These are phyloP conservation scores for Athalia cordata DNA, from an alignment of 2,888 invertebrate genomes.

Conservation along the genomic window DNA sequence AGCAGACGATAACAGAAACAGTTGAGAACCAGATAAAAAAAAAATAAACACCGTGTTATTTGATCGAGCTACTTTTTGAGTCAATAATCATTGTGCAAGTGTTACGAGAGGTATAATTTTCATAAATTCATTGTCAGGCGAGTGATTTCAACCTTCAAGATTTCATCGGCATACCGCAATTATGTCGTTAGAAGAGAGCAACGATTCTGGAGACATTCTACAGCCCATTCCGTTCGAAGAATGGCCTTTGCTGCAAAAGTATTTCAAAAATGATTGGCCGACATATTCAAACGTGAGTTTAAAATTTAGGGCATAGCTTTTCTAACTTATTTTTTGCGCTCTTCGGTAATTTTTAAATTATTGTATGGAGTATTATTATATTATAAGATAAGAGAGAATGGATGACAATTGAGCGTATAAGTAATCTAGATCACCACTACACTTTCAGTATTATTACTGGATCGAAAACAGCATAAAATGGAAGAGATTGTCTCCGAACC, in stretches of 20 bases:
- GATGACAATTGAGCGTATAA: too few species aligned
- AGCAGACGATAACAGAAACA: too few species aligned
- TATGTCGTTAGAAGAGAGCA: background rate
- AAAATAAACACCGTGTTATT: too few species aligned
- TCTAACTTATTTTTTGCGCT: background rate
- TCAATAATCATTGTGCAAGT: too few species aligned
- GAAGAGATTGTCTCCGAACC: conserved; percentile 62
- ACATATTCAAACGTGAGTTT: conserved; percentile 58
- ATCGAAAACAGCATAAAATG: conserved; percentile 71
- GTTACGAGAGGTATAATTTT: too few species aligned
- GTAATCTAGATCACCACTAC: background rate
- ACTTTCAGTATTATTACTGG: conserved; percentile 67
- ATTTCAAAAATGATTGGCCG: conserved; percentile 66
- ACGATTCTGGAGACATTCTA: conserved; percentile 60
- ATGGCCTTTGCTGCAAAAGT: conserved; percentile 60
- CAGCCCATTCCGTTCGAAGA: conserved; percentile 61
- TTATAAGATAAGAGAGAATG: too few species aligned
- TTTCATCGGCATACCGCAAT: background rate
- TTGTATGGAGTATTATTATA: too few species aligned
- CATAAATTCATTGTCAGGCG: too few species aligned
- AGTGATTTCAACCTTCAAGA: background rate
- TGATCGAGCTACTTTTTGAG: too few species aligned
- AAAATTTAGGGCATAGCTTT: background rate
- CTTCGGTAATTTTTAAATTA: background rate
- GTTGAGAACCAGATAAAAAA: too few species aligned